A percentile compares a stretch with the other conserved stretches of the same genome.
These are phyloP conservation scores for Leguminivora glycinivorella DNA, from an alignment of 1,140 invertebrate species.

Conservation along the genomic window DNA sequence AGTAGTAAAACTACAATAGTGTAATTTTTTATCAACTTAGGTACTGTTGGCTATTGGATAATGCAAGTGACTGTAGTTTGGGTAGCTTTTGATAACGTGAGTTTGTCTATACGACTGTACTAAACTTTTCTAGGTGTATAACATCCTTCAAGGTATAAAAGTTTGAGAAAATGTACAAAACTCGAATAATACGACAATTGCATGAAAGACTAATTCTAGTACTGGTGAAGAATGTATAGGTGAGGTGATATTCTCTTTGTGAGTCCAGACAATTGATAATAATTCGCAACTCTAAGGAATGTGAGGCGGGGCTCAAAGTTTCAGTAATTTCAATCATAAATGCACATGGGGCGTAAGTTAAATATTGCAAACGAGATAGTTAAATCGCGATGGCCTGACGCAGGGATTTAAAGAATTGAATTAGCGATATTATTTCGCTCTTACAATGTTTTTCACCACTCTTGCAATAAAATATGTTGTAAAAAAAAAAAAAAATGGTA, in stretches of 20 bases:
- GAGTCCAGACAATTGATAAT: not conserved
- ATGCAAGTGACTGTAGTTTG: constrained; percentile 30
- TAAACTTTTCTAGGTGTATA: not conserved
- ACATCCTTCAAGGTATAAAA: not conserved
- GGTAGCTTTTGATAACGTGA: constrained; percentile 49
- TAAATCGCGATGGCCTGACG: no score
- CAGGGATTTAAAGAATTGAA: no score
- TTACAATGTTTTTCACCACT: no score
- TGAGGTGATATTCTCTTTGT: not conserved
- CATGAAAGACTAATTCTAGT: not conserved
- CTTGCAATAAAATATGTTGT: no score
- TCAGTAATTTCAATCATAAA: no score
- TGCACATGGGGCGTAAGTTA: no score
- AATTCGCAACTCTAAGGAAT: not conserved
- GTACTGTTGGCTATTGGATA: constrained; percentile 38
- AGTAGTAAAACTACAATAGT: constrained; percentile 59
- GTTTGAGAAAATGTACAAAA: not conserved
- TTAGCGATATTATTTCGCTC: no score
- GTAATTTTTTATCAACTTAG: constrained; percentile 38
- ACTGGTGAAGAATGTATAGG: not conserved
- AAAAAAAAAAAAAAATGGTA: no score
- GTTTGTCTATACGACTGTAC: constrained; percentile 35
- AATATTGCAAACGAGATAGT: no score
- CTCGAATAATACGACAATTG: not conserved
- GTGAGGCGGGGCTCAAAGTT: no score